phyloP scores from a whole-genome alignment of 2,113 vertebrate genomes.

The Ceyx melanurus region DNA sequence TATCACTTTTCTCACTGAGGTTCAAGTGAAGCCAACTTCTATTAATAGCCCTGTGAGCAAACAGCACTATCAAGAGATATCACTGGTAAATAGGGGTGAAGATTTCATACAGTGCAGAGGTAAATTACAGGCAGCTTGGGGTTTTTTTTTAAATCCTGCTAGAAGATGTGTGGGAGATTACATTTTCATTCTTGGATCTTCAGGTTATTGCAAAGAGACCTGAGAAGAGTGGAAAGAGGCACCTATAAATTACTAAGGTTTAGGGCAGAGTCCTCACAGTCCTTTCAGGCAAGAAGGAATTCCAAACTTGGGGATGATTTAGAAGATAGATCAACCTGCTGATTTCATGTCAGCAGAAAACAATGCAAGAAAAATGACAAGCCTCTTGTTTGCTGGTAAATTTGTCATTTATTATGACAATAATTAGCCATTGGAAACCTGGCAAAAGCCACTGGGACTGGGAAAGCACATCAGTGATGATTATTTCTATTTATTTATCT shows the following conservation, averaged over 20 bases:
- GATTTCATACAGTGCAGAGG: background rate
- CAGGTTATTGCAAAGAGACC: background rate
- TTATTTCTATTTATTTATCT: background rate
- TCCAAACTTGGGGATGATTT: background rate
- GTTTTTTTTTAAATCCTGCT: background rate
- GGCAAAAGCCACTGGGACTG: background rate
- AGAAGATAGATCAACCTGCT: background rate
- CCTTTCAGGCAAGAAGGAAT: background rate
- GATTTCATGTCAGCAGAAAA: background rate
- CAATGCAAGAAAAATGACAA: background rate
- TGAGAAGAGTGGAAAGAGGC: background rate
- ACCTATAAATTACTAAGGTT: background rate
- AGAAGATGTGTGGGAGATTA: background rate
- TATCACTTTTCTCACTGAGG: background rate
- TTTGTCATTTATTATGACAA: background rate
- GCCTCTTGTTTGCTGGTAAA: background rate
- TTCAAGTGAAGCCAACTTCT: background rate
- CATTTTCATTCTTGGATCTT: slow-evolving; percentile 2
- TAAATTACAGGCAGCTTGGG: background rate
- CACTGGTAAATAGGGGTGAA: background rate
- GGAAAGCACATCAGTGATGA: background rate
- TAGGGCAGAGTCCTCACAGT: background rate
- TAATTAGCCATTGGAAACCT: background rate
- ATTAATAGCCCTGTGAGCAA: background rate
- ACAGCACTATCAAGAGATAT: background rate